Evolutionary conservation across 2,888 invertebrate species (phyloP).

Genomic region (Chaetogeoica ovagalla): DNA sequence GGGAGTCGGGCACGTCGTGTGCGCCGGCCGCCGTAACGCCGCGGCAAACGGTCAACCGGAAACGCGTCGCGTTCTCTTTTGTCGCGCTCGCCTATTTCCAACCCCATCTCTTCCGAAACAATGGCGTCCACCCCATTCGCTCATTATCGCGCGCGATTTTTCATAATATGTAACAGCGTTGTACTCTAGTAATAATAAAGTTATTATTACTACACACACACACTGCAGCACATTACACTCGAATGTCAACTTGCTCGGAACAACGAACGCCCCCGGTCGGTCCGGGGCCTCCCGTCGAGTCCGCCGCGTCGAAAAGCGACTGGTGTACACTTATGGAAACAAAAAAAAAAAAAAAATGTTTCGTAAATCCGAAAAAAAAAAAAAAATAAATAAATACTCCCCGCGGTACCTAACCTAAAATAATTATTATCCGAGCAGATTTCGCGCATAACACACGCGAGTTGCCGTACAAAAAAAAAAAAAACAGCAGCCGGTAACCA

Average conservation of each 20-base stretch:
- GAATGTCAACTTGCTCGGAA: constrained; percentile 43
- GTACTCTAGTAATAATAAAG: constrained; percentile 4
- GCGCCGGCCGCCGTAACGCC: not conserved
- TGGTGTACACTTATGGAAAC: not conserved
- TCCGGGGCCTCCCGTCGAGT: not conserved
- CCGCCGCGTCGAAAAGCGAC: constrained; percentile 17
- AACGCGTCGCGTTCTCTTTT: not conserved
- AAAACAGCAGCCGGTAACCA: too few species aligned
- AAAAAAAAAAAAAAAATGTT: not conserved
- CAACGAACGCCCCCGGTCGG: constrained; percentile 17
- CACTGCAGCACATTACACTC: constrained; percentile 2
- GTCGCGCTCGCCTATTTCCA: not conserved
- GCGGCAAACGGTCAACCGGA: constrained; percentile 49
- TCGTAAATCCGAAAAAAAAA: constrained; percentile 23
- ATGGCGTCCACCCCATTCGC: constrained; percentile 21
- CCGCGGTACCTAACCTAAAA: not conserved
- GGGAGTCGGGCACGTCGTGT: too few species aligned
- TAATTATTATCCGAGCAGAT: not conserved
- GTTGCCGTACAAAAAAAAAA: not conserved
- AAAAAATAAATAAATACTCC: too few species aligned
- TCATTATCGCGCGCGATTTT: constrained; percentile 42
- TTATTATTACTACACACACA: not conserved
- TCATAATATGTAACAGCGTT: constrained; percentile 1
- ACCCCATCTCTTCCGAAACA: constrained; percentile 9
- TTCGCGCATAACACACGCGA: not conserved